These are phyloP conservation scores for Coremacera marginata DNA, from an alignment of 2,888 invertebrate genomes.

Conservation along the genomic window DNA sequence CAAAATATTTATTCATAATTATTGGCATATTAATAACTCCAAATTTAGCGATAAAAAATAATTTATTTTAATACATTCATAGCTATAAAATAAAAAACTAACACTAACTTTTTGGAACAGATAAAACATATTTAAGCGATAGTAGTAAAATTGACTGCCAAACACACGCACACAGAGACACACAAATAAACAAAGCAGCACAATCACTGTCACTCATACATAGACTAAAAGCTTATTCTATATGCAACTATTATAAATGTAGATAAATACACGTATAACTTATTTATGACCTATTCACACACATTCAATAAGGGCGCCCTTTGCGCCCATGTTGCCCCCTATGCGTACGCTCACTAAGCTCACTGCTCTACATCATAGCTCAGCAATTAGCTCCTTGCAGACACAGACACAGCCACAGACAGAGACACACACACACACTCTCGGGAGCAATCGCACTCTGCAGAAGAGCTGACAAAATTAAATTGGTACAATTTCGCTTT, in stretches of 20 bases:
- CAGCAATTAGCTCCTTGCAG: not conserved
- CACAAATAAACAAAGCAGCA: not conserved
- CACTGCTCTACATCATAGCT: not conserved
- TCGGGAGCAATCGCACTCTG: too few relatives aligned
- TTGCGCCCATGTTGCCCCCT: not conserved
- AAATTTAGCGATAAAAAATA: too few relatives aligned
- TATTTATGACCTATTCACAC: constrained; percentile 38
- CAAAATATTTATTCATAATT: too few relatives aligned
- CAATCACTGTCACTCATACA: not conserved
- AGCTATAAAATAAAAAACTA: too few relatives aligned
- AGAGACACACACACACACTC: not conserved
- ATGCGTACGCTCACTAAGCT: not conserved
- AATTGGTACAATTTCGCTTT: too few relatives aligned
- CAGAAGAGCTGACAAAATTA: too few relatives aligned
- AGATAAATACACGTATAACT: not conserved
- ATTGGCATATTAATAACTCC: too few relatives aligned
- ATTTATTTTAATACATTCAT: too few relatives aligned
- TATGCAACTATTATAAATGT: not conserved
- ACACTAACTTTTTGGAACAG: too few relatives aligned
- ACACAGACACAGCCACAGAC: not conserved
- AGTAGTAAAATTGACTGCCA: constrained; percentile 18
- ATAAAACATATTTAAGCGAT: not conserved
- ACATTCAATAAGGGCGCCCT: constrained; percentile 21
- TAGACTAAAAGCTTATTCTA: too few relatives aligned
- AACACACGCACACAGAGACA: not conserved